These are phyloP conservation scores for Echeneis naucrates DNA, from an alignment of 2,797 vertebrate genomes.

Conservation along the genomic window DNA sequence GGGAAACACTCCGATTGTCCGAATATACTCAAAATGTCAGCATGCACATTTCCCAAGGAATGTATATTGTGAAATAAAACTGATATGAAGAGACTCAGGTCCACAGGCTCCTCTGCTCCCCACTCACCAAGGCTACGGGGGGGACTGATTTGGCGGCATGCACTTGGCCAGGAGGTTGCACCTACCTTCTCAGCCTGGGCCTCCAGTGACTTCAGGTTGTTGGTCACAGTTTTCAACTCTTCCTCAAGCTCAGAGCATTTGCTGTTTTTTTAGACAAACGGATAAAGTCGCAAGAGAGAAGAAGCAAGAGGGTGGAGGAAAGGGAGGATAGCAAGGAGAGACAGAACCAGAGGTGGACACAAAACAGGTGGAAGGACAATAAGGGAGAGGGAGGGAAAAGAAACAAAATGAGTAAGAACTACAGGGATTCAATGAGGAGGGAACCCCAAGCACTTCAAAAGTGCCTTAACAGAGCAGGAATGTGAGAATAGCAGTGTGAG, in stretches of 20 bases:
- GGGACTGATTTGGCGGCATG: conserved; percentile 57
- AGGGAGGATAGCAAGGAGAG: conserved; percentile 32
- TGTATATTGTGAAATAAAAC: not conserved
- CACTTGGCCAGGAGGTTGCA: conserved; percentile 48
- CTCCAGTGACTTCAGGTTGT: conserved; percentile 99
- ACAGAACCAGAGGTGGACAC: conserved; percentile 51
- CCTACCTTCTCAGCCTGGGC: conserved; percentile 99
- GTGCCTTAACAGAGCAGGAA: conserved; percentile 80
- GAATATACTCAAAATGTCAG: not conserved
- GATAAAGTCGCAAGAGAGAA: conserved; percentile 74
- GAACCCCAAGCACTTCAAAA: conserved; percentile 77
- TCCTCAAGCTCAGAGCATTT: conserved; percentile 99
- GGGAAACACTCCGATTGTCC: not conserved
- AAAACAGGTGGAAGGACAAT: conserved; percentile 42
- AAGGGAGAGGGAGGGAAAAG: conserved; percentile 54
- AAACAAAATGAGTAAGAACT: conserved; percentile 76
- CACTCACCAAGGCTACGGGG: conserved; percentile 11
- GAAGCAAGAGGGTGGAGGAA: conserved; percentile 40
- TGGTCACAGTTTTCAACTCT: conserved; percentile 99
- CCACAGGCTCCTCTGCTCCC: conserved; percentile 20
- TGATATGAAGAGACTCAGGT: conserved; percentile 5
- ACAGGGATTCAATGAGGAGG: conserved; percentile 61
- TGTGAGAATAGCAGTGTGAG: conserved; percentile 50
- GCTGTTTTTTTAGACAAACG: conserved; percentile 91
- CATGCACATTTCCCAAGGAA: not conserved